Base-by-base conservation (phyloP, 2,888 invertebrate genomes). In the Slavum lentiscoides region DNA sequence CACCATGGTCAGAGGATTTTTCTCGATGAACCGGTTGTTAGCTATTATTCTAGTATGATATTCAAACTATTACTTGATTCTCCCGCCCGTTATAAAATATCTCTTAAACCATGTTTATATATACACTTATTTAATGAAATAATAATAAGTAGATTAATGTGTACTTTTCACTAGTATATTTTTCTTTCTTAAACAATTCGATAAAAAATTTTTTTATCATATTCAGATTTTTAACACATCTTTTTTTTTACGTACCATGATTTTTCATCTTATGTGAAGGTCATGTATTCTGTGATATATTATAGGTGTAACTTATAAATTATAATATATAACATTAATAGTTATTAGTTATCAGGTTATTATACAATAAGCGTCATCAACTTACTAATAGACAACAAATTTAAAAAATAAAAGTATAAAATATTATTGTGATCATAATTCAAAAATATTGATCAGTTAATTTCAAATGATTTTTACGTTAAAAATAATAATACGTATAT, bases 1-100 rank as follows among this genome's bases (percentile, higher is more conserved):
- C 37, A 15, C 53, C 61, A 37, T 19, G 2, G 37, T 55, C 53
- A 19, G 17, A 68, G 43, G 68, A 70, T 77, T 70, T 30, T 77
- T 70, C 62, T 62, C 21, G 21, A 37, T 49, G 37, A 77, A 77
- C 62, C 55, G 69, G 77, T 77, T 77, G 17, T 62, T 4, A 30
- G 30, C 11, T 75, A 39, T 74, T 30, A 62, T 69, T 43, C 43
- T 43, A 43, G 43, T 43, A 9, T 23, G 15, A 21, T 67, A 21
- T 67, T 67, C 49, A 49, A 49, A 21, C 49, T 49, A 39, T 72
- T 68, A 13, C 6, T 43, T 49, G 15, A 55, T 19, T 55, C 55
- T 55, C 53, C 53, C 1, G 49, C 19, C 4, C 55, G 5, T 55
- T 55, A 19, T 55, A 55, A 55, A 55, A 19, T 19, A 55, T 49